Percentiles rank a stretch among this genome's conserved stretches.
phyloP scores from a whole-genome alignment of 2,888 invertebrate species.

The Ganaspis brasiliensis region DNA sequence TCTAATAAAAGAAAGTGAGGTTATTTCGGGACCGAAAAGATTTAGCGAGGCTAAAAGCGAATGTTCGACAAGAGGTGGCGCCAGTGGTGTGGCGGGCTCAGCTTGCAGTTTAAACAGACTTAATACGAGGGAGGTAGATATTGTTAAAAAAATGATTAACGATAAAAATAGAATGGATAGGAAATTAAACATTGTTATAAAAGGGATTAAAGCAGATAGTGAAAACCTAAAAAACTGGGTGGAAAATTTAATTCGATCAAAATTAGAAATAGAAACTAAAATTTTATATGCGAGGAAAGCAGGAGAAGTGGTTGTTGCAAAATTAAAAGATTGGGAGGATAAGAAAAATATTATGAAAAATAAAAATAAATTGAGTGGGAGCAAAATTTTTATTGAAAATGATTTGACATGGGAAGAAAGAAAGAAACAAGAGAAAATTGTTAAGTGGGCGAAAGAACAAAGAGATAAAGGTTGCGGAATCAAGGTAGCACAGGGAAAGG shows the following conservation, averaged over 20 bases:
- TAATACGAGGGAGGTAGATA: too few species aligned
- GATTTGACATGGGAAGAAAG: slow-evolving; percentile 46
- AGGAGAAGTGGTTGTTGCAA: slow-evolving; percentile 12
- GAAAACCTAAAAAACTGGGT: not conserved
- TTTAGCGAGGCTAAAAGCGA: too few species aligned
- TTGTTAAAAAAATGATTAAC: too few species aligned
- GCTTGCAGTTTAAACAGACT: too few species aligned
- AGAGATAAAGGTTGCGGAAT: not conserved
- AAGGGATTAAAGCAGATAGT: not conserved
- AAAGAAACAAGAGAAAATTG: slow-evolving; percentile 26
- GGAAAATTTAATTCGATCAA: not conserved
- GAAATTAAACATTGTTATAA: slow-evolving; percentile 3
- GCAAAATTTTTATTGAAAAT: slow-evolving; percentile 44
- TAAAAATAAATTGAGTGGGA: slow-evolving; percentile 31
- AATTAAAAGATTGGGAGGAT: not conserved
- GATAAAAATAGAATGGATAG: too few species aligned
- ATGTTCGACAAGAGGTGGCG: too few species aligned
- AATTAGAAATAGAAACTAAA: slow-evolving; percentile 34
- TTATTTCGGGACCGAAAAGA: too few species aligned
- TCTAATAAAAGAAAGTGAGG: too few species aligned
- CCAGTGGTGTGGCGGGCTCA: too few species aligned
- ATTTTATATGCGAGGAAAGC: slow-evolving; percentile 31
- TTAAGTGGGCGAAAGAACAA: slow-evolving; percentile 30
- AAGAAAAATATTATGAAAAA: slow-evolving; percentile 32
- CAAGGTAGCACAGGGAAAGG: not conserved